Evolutionary conservation across 1,140 invertebrate genomes (phyloP).

Genomic region (Orchestia grillus): DNA sequence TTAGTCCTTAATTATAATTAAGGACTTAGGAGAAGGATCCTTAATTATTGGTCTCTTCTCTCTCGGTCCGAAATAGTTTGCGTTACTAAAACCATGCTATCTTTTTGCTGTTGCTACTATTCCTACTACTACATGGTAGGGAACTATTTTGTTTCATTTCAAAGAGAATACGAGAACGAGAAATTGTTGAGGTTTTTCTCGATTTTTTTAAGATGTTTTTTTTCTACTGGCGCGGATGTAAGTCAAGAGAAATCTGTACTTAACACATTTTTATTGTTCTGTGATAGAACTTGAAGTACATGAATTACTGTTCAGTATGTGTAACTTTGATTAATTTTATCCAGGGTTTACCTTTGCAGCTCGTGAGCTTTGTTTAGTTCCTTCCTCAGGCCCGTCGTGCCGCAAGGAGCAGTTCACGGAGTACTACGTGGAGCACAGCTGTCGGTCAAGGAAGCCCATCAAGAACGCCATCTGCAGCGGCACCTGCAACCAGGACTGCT

Average conservation of each 20-base stretch:
- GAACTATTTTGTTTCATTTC: too few species aligned
- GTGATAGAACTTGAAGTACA: not conserved
- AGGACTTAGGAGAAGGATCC: too few species aligned
- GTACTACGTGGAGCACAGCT: slow-evolving; percentile 90
- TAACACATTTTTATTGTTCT: not conserved
- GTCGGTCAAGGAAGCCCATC: slow-evolving; percentile 87
- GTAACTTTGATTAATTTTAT: not conserved
- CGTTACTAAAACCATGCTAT: too few species aligned
- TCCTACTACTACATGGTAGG: too few species aligned
- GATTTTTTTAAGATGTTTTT: too few species aligned
- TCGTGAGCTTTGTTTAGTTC: slow-evolving; percentile 32
- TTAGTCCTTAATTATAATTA: too few species aligned
- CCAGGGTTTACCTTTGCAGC: not conserved
- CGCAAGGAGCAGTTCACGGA: slow-evolving; percentile 90
- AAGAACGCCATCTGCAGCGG: slow-evolving; percentile 89
- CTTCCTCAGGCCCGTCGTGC: slow-evolving; percentile 79
- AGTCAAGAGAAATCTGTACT: not conserved
- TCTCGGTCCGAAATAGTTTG: too few species aligned
- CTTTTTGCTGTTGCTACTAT: too few species aligned
- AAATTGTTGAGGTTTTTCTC: too few species aligned
- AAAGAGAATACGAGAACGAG: too few species aligned
- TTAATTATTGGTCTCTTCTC: too few species aligned
- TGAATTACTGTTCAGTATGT: not conserved
- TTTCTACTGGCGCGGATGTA: too few species aligned
- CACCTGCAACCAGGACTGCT: slow-evolving; percentile 81